Evolutionary conservation across 2,888 invertebrate species (phyloP).

Genomic region (Allacma fusca): DNA sequence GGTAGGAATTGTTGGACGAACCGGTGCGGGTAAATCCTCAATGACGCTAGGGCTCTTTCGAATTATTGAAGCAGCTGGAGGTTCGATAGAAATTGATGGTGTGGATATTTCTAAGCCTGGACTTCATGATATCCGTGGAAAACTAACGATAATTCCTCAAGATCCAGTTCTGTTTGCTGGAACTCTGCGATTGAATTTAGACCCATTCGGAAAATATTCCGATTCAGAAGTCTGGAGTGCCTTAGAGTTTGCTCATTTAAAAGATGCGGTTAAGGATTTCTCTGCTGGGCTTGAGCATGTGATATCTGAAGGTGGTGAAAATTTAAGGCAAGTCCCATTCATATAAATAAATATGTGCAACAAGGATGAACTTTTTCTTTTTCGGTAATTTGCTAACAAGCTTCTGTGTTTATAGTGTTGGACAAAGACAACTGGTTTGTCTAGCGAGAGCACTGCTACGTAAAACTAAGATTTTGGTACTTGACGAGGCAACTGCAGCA

Average conservation of each 20-base stretch:
- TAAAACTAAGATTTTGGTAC: too few relatives aligned
- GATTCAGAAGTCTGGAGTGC: constrained; percentile 69
- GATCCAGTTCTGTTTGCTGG: constrained; percentile 71
- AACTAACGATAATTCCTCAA: constrained; percentile 79
- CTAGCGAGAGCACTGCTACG: constrained; percentile 55
- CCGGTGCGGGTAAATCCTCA: constrained; percentile 89
- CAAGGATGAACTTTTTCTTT: too few relatives aligned
- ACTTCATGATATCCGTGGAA: constrained; percentile 82
- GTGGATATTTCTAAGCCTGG: constrained; percentile 83
- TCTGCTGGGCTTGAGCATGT: too few relatives aligned
- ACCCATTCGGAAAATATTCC: constrained; percentile 66
- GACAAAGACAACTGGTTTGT: constrained; percentile 58
- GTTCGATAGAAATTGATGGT: constrained; percentile 83
- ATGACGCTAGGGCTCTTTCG: too few relatives aligned
- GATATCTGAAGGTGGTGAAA: too few relatives aligned
- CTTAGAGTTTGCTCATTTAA: constrained; percentile 68
- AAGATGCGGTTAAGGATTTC: too few relatives aligned
- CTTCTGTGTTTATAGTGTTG: too few relatives aligned
- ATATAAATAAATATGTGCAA: neutral
- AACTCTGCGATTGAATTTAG: constrained; percentile 69
- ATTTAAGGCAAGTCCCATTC: constrained; percentile 43
- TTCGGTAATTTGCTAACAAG: too few relatives aligned
- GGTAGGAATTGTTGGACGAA: constrained; percentile 81
- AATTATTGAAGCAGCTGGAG: too few relatives aligned
- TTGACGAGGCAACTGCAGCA: too few relatives aligned